Base-by-base conservation (phyloP, 1,140 invertebrate species). In the Drosophila nigromelanica region DNA sequence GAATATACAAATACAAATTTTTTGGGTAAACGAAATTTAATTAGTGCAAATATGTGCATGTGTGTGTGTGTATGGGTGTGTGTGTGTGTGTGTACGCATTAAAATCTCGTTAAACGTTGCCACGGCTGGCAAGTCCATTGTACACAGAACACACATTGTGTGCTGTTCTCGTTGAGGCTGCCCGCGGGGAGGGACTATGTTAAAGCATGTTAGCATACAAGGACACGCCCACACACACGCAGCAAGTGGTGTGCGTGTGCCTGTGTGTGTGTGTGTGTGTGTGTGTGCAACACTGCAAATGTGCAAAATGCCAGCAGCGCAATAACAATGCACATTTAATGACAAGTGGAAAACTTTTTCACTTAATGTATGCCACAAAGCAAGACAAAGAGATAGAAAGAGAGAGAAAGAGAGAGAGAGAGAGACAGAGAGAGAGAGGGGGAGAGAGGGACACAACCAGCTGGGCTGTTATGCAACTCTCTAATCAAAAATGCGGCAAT, bases 291-390 rank as follows among this genome's bases (percentile, higher is more conserved):
- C 42, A 63, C 21, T 42, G 58, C 58, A 55, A 71, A 67, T 60
- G 56, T 51, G 60, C 73, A 83, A 63, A 80, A 27, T 48, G 60
- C 73, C 76, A 69, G 64, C 67, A 73, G 68, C 61, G 64, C 67
- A 87, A 87, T 73, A 82, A 78, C 78, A 86, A 87, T 78, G 75
- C 82, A 89, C 86, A 87, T 87, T 73, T 87, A 87, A 87, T 89
- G 83, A 87, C 83, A 86, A 89, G 83, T 86, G 76, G 82, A 87
- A 81, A 86, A 89, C 71, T 87, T 87, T 87, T 87, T 82, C 68
- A 86, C 82, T 86, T 86, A 87, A 86, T 87, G 66, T 74, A 82
- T 87, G 82, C 82, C 83, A 78, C 67, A 63, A 50, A 78, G 3
- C 21, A 24, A 24, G 62, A 60, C 21, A 35, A 42, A 66, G 27